A percentile compares a stretch with the other conserved stretches of the same genome.
Conservation (phyloP, 2,888 invertebrate species). For the Alcis repandata region DNA sequence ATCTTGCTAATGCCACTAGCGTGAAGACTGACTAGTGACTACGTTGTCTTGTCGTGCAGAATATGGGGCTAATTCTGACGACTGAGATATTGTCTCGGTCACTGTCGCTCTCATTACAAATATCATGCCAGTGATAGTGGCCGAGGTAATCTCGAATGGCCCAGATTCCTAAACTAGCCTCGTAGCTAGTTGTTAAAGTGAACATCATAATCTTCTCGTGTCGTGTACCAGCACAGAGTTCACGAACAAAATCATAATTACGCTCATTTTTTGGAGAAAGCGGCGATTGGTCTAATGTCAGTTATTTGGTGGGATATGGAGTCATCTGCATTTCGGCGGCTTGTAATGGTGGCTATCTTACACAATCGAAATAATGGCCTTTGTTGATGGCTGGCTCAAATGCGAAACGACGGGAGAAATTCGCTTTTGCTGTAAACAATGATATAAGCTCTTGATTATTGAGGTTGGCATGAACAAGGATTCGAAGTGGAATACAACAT, state of each 20-base stretch:
- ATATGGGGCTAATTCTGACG: no score
- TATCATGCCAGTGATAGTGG: no score
- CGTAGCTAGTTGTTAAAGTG: background rate
- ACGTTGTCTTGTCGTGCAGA: no score
- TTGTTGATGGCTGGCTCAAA: constrained; percentile 25
- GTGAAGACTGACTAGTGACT: no score
- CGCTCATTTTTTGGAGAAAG: constrained; percentile 65
- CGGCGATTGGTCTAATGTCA: constrained; percentile 57
- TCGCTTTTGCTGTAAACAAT: background rate
- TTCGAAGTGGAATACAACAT: no score
- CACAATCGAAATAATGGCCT: constrained; percentile 35
- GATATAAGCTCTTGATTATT: background rate
- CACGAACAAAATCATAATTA: constrained; percentile 60
- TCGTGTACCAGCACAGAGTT: constrained; percentile 38
- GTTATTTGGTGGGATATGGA: constrained; percentile 57
- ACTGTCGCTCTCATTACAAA: no score
- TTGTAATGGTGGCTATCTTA: constrained; percentile 34
- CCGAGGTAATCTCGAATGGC: no score
- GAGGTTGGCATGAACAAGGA: no score
- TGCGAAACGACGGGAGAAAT: constrained; percentile 7
- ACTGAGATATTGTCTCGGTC: no score
- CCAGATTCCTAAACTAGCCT: background rate
- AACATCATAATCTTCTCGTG: background rate
- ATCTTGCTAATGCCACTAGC: no score
- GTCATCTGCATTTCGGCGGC: constrained; percentile 42